Evolutionary conservation across 2,888 invertebrate species (phyloP).

Genomic region (Xestia sexstrigata): DNA sequence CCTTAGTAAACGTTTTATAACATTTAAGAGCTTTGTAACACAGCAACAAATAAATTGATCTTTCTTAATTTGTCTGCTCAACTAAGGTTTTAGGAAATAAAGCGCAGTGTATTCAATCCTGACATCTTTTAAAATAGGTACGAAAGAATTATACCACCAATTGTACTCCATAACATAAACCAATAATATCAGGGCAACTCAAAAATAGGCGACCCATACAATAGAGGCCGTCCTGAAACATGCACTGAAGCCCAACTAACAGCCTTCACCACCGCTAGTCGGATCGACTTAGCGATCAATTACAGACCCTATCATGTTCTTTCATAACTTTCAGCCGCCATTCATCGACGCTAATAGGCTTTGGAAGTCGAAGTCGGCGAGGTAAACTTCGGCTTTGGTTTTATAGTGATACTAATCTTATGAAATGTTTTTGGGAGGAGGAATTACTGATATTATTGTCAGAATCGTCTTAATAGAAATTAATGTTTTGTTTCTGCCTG

Average conservation of each 20-base stretch:
- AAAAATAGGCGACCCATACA: constrained; percentile 14
- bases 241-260: constrained; percentile 30
- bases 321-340: constrained; percentile 48
- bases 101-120: not conserved
- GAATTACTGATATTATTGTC: not conserved
- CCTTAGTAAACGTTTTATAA: not conserved
- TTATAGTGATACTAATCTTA: constrained; percentile 36
- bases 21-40: not conserved
- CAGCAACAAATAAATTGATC: not conserved
- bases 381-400: constrained; percentile 29
- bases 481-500: not conserved
- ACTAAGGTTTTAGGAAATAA: not conserved
- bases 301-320: constrained; percentile 51
- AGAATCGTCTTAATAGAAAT: not conserved
- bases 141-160: too few species aligned
- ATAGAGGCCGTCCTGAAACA: not conserved
- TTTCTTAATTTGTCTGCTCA: not conserved
- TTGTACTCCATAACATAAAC: not conserved
- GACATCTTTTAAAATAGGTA: not conserved
- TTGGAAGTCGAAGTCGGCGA: constrained; percentile 24
- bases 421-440: constrained; percentile 4
- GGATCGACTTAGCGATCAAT: constrained; percentile 51
- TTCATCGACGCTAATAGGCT: constrained; percentile 47
- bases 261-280: constrained; percentile 28
- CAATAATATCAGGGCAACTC: constrained; percentile 10